Evolutionary conservation across 2,113 vertebrate genomes (phyloP).

Genomic region (Malaclemys terrapin): DNA sequence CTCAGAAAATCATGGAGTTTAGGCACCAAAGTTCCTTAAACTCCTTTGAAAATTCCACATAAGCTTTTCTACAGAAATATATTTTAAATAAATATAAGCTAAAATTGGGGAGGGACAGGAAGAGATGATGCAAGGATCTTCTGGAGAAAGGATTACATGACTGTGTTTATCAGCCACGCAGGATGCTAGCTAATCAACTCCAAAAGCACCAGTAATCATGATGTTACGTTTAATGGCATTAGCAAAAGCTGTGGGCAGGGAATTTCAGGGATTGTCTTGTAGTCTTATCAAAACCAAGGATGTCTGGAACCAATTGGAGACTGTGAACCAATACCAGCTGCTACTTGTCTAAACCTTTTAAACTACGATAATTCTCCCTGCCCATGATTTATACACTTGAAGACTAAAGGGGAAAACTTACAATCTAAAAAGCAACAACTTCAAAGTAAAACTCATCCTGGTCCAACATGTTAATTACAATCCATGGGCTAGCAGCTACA

Average conservation of each 20-base stretch:
- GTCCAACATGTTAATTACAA: slow-evolving; percentile 58
- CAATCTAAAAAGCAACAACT: slow-evolving; percentile 55
- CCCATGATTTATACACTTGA: slow-evolving; percentile 57
- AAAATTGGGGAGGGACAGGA: neutral
- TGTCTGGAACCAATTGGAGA: slow-evolving; percentile 68
- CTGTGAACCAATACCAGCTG: slow-evolving; percentile 59
- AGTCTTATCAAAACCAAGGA: slow-evolving; percentile 70
- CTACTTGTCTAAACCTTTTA: slow-evolving; percentile 62
- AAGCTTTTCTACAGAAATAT: neutral
- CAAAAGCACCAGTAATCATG: neutral
- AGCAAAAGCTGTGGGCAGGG: slow-evolving; percentile 61
- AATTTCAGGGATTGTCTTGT: slow-evolving; percentile 57
- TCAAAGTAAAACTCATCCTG: slow-evolving; percentile 32
- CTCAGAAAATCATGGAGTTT: neutral
- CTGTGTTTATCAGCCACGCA: slow-evolving; percentile 20
- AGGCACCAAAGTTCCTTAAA: neutral
- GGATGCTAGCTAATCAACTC: slow-evolving; percentile 54
- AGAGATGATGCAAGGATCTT: neutral
- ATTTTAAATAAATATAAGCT: slow-evolving; percentile 22
- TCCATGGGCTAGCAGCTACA: neutral
- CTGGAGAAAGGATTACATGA: slow-evolving; percentile 52
- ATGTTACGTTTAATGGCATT: slow-evolving; percentile 54
- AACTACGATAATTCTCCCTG: slow-evolving; percentile 47
- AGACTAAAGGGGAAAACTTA: slow-evolving; percentile 52
- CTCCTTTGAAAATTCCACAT: slow-evolving; percentile 5